Percentiles rank a stretch among this genome's conserved stretches.
phyloP scores from a whole-genome alignment of 2,113 vertebrate genomes.

The Malurus alboscapulatus region DNA sequence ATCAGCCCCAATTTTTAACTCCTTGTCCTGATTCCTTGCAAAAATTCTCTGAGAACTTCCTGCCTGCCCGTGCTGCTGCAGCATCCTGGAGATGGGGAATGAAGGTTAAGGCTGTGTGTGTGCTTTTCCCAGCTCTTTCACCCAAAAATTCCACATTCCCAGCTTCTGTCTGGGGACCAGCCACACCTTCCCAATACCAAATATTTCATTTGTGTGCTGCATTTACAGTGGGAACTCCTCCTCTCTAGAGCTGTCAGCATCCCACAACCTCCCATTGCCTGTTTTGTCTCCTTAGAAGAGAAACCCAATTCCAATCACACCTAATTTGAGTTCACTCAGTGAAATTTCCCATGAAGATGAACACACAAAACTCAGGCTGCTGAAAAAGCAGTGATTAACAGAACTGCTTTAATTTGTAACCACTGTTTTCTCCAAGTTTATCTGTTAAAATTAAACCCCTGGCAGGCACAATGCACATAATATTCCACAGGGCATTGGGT shows the following conservation, averaged over 20 bases:
- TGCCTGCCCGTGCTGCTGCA: background rate
- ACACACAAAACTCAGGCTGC: background rate
- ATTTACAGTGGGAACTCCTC: background rate
- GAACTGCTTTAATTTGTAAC: background rate
- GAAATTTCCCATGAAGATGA: background rate
- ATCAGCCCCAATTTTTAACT: background rate
- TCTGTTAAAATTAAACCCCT: background rate
- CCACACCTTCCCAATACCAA: background rate
- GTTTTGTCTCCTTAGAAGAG: conserved; percentile 33
- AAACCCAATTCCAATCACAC: conserved; percentile 25
- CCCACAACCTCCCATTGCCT: background rate
- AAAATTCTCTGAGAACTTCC: background rate
- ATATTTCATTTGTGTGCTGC: background rate
- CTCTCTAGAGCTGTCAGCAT: background rate
- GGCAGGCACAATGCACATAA: background rate
- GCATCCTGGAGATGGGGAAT: background rate
- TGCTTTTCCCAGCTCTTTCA: background rate
- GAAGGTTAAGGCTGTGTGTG: background rate
- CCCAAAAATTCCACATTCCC: background rate
- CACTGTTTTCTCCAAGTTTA: background rate
- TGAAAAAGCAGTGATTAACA: background rate
- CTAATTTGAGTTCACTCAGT: background rate
- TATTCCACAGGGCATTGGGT: background rate
- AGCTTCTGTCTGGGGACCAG: background rate
- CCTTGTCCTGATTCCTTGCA: background rate